These are phyloP conservation scores for Polyommatus iphigenia DNA, from an alignment of 2,888 invertebrate species.

Conservation along the genomic window DNA sequence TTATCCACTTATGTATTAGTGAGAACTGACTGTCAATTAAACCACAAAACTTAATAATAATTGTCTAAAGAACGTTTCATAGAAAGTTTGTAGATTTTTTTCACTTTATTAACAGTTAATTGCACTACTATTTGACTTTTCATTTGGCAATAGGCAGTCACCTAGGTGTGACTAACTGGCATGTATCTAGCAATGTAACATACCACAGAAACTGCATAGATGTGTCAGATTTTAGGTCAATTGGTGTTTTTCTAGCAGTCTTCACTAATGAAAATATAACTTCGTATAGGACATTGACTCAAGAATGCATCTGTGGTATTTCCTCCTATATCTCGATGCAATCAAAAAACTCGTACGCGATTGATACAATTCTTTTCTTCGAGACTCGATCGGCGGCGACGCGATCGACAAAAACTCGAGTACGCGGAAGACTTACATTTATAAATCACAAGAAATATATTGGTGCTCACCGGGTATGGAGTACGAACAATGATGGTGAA, in stretches of 20 bases:
- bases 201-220: not conserved
- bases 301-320: not conserved
- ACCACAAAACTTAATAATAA: not conserved
- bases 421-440: conserved; percentile 67
- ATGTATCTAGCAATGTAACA: not conserved
- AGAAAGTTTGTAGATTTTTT: not conserved
- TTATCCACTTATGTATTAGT: too few species aligned
- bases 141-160: not conserved
- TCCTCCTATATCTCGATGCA: not conserved
- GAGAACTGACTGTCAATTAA: too few species aligned
- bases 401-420: conserved; percentile 53
- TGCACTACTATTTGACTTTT: not conserved
- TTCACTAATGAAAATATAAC: not conserved
- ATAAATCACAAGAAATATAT: conserved; percentile 60
- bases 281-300: not conserved
- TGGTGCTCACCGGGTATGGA: conserved; percentile 67
- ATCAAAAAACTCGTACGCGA: not conserved
- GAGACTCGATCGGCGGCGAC: conserved; percentile 32
- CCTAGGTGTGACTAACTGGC: not conserved
- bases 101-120: not conserved
- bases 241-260: not conserved
- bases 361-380: conserved; percentile 16
- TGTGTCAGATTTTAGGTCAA: conserved; percentile 1
- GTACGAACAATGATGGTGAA: conserved; percentile 62
- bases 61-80: not conserved